These are phyloP conservation scores for Corythornis madagascariensis DNA, from an alignment of 2,113 vertebrate species.

Conservation along the genomic window DNA sequence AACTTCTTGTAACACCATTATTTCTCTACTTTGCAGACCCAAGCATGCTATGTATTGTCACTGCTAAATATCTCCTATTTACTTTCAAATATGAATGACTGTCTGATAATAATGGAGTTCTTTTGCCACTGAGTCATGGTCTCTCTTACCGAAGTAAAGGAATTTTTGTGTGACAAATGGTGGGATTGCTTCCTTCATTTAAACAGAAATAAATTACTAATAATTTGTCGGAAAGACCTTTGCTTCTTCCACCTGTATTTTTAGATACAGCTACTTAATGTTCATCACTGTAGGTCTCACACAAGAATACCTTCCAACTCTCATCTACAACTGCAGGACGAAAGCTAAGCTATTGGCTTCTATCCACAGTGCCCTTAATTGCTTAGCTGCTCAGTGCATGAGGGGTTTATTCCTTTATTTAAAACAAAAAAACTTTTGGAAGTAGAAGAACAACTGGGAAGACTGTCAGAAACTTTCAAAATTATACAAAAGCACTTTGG, in stretches of 20 bases:
- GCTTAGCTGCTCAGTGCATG: neutral
- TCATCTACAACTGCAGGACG: neutral
- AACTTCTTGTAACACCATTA: neutral
- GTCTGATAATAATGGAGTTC: neutral
- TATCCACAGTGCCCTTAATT: neutral
- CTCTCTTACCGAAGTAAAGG: neutral
- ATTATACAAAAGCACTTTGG: neutral
- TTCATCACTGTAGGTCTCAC: neutral
- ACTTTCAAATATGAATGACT: neutral
- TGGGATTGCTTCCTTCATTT: neutral
- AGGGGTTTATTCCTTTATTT: neutral
- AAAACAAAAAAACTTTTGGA: neutral
- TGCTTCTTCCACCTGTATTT: neutral
- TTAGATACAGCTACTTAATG: neutral
- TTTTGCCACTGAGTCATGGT: constrained; percentile 2
- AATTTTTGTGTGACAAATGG: neutral
- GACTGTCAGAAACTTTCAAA: neutral
- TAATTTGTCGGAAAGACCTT: neutral
- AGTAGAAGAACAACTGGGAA: neutral
- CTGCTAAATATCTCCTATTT: constrained; percentile 11
- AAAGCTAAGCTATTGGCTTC: neutral
- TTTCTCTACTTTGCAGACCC: neutral
- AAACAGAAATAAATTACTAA: neutral
- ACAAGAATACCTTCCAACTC: neutral
- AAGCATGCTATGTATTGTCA: neutral